Percentiles rank a stretch among this genome's conserved stretches.
Conservation (phyloP, 92 coral and sea anemone species). For the Paragorgia papillata region DNA sequence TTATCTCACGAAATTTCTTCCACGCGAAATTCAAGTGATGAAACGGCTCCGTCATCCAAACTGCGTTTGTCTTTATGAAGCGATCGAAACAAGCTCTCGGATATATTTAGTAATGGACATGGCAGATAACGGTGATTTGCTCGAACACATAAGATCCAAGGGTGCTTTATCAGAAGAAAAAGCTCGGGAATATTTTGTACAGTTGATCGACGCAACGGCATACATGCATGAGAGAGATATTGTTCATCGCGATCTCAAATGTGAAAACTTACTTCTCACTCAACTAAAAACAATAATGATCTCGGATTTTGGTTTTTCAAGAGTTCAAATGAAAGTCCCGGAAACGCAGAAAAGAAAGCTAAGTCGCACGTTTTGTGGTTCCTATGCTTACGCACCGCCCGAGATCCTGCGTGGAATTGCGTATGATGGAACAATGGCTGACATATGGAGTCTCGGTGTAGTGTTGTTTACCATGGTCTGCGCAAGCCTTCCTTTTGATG, state of each 20-base stretch:
- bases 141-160: slow-evolving; percentile 85
- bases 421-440: slow-evolving; percentile 94
- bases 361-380: slow-evolving; percentile 95
- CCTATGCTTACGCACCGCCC: slow-evolving; percentile 99
- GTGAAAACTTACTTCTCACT: slow-evolving; percentile 90
- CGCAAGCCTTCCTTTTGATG: slow-evolving; percentile 97
- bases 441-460: slow-evolving; percentile 98
- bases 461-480: slow-evolving; percentile 95
- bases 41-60: slow-evolving; percentile 87
- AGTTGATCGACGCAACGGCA: slow-evolving; percentile 80
- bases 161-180: slow-evolving; percentile 90
- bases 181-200: slow-evolving; percentile 85
- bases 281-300: slow-evolving; percentile 76
- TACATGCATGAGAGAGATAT: slow-evolving; percentile 84
- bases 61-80: slow-evolving; percentile 88
- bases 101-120: slow-evolving; percentile 90
- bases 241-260: slow-evolving; percentile 96
- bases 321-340: slow-evolving; percentile 73
- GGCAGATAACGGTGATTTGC: slow-evolving; percentile 95
- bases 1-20: slow-evolving; percentile 91
- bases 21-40: slow-evolving; percentile 98
- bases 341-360: slow-evolving; percentile 84
- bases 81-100: slow-evolving; percentile 95
- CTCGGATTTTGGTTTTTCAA: slow-evolving; percentile 97
- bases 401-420: slow-evolving; percentile 96